Conservation (phyloP, 2,113 vertebrate species). For the Xenopus borealis region DNA sequence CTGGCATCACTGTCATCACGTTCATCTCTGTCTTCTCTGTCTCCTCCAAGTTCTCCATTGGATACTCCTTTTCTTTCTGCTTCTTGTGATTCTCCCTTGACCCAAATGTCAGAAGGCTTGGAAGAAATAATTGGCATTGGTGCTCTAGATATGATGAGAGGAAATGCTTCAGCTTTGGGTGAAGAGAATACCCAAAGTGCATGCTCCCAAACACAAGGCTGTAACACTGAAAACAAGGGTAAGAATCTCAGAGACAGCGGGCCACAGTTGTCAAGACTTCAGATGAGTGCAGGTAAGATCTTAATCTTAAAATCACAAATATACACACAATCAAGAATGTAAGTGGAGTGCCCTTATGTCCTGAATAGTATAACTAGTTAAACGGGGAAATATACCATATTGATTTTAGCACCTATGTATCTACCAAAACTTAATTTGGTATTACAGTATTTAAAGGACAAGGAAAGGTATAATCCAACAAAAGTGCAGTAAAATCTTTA, state of each 20-base stretch:
- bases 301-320: no score
- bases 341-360: no score
- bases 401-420: no score
- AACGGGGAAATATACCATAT: no score
- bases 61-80: slow-evolving; percentile 87
- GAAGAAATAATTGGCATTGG: slow-evolving; percentile 84
- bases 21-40: slow-evolving; percentile 91
- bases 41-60: slow-evolving; percentile 92
- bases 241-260: slow-evolving; percentile 73
- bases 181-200: slow-evolving; percentile 61
- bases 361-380: no score
- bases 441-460: no score
- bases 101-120: slow-evolving; percentile 85
- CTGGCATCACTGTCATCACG: slow-evolving; percentile 90
- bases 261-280: slow-evolving; percentile 61
- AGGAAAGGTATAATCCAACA: no score
- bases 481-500: no score
- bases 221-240: slow-evolving; percentile 60
- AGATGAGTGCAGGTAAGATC: slow-evolving; percentile 68
- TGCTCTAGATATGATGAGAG: slow-evolving; percentile 76
- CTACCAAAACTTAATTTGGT: no score
- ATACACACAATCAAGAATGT: no score
- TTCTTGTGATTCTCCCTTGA: slow-evolving; percentile 82
- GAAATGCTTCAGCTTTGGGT: slow-evolving; percentile 60
- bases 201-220: slow-evolving; percentile 47